Conservation (phyloP, 2,888 invertebrate species). For the Drosophila parthenogenetica region DNA sequence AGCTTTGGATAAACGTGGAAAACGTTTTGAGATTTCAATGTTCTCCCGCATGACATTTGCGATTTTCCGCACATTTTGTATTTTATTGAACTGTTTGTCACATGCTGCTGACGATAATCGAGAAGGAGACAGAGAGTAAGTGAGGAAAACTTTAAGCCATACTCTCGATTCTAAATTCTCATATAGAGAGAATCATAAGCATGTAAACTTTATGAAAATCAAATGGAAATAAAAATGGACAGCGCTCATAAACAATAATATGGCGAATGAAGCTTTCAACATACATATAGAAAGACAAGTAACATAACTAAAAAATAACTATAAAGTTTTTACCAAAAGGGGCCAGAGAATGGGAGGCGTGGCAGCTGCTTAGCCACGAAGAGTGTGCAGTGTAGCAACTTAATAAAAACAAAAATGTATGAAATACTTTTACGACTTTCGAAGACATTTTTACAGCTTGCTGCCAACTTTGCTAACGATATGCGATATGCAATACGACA, state of each 20-base stretch:
- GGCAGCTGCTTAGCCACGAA: slow-evolving; percentile 47
- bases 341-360: slow-evolving; percentile 15
- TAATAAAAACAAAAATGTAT: slow-evolving; percentile 79
- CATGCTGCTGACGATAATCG: slow-evolving; percentile 48
- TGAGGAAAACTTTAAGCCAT: slow-evolving; percentile 37
- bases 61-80: slow-evolving; percentile 83
- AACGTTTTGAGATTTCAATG: slow-evolving; percentile 70
- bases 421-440: slow-evolving; percentile 82
- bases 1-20: slow-evolving; percentile 60
- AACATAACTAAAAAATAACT: slow-evolving; percentile 48
- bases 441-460: slow-evolving; percentile 81
- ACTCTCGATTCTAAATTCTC: slow-evolving; percentile 4
- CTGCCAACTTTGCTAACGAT: slow-evolving; percentile 76
- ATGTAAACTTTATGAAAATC: slow-evolving; percentile 80
- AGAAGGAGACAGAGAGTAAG: slow-evolving; percentile 1
- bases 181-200: slow-evolving; percentile 58
- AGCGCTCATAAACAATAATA: slow-evolving; percentile 76
- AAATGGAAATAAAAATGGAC: slow-evolving; percentile 79
- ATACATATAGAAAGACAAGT: slow-evolving; percentile 26
- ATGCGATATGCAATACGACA: slow-evolving; percentile 72
- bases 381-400: slow-evolving; percentile 54
- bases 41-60: slow-evolving; percentile 71
- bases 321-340: slow-evolving; percentile 24
- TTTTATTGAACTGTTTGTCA: slow-evolving; percentile 82
- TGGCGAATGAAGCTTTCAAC: slow-evolving; percentile 55